phyloP scores from a whole-genome alignment of 2,888 invertebrate genomes.

The Heliconius cydno region DNA sequence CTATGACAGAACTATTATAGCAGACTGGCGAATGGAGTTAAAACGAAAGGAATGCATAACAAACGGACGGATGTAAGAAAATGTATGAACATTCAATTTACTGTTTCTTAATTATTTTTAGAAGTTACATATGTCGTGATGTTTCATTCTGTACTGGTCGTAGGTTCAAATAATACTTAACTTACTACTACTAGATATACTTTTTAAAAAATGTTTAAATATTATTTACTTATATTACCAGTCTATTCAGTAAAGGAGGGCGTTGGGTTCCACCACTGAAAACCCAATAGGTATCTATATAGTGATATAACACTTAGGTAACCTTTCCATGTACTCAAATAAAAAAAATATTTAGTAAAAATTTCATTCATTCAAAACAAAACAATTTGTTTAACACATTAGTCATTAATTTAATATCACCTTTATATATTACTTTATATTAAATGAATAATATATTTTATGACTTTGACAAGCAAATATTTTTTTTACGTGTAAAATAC shows the following conservation, averaged over 20 bases:
- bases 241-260: too few species aligned
- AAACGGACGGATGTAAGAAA: constrained; percentile 12
- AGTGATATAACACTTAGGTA: too few species aligned
- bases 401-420: too few species aligned
- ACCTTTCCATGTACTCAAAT: too few species aligned
- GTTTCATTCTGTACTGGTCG: background rate
- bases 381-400: too few species aligned
- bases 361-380: too few species aligned
- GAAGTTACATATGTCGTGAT: too few species aligned
- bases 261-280: too few species aligned
- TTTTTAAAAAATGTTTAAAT: background rate
- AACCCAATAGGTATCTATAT: too few species aligned
- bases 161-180: background rate
- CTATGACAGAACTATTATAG: constrained; percentile 23
- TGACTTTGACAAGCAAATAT: background rate
- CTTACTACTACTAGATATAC: too few species aligned
- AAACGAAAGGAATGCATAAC: background rate
- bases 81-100: background rate
- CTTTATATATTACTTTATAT: background rate
- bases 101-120: background rate
- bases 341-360: too few species aligned
- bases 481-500: background rate
- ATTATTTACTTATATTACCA: background rate
- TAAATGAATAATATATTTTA: background rate
- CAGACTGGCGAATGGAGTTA: constrained; percentile 8